Conservation (phyloP, 1,140 invertebrate species). For the Myzus persicae region DNA sequence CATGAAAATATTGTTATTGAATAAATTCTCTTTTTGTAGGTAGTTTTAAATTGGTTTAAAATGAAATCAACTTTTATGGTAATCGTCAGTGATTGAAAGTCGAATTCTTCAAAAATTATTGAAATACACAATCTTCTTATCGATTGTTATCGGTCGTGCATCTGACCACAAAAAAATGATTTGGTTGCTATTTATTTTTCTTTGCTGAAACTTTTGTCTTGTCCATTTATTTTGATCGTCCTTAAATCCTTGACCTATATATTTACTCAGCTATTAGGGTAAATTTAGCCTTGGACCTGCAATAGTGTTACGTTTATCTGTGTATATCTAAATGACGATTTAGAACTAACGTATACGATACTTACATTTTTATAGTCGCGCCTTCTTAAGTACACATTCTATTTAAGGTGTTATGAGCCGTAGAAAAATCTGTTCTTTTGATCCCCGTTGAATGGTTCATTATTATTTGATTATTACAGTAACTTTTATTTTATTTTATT, state of each 20-base stretch:
- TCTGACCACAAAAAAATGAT: neutral
- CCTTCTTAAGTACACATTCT: neutral
- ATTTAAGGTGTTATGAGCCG: conserved; percentile 13
- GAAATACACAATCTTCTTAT: neutral
- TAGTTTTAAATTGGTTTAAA: neutral
- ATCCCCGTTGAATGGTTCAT: neutral
- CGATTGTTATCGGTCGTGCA: neutral
- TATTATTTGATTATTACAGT: neutral
- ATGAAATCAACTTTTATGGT: neutral
- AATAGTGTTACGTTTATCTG: neutral
- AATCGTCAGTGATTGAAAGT: neutral
- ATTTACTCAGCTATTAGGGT: neutral
- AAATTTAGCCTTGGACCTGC: neutral
- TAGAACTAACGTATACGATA: neutral
- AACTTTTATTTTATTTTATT: neutral
- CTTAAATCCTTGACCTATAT: conserved; percentile 43
- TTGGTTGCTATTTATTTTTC: neutral
- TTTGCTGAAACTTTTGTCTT: neutral
- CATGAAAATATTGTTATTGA: neutral
- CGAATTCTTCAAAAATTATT: neutral
- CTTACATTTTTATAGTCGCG: neutral
- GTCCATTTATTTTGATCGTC: neutral
- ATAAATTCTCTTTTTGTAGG: neutral
- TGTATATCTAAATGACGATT: conserved; percentile 31
- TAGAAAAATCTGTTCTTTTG: conserved; percentile 32